These are phyloP conservation scores for Halichoerus grypus DNA, from an alignment of 2,113 vertebrate genomes.

Conservation along the genomic window DNA sequence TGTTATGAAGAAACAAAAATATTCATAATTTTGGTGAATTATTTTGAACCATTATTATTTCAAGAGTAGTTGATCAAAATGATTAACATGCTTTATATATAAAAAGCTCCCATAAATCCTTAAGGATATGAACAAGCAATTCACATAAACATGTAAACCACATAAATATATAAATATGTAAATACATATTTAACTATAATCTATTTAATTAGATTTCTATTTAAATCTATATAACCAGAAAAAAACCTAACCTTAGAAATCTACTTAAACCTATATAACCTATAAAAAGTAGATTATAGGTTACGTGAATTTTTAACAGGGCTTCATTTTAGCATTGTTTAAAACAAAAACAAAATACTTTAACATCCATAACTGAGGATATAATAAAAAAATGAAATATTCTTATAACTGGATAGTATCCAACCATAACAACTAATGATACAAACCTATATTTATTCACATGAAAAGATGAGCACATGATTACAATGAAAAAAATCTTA, in stretches of 20 bases:
- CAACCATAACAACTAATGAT: background rate
- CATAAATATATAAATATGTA: background rate
- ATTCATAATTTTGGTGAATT: background rate
- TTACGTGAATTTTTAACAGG: background rate
- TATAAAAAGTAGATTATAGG: background rate
- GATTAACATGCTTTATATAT: background rate
- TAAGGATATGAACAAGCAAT: background rate
- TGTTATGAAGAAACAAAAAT: background rate
- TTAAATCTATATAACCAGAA: background rate
- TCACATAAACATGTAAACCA: background rate
- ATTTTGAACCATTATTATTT: slow-evolving; percentile 20
- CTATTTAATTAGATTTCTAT: background rate
- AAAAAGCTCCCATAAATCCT: background rate
- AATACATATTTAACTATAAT: background rate
- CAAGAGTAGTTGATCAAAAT: background rate
- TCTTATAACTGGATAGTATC: background rate
- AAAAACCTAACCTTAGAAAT: background rate
- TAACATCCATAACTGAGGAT: background rate
- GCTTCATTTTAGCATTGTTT: background rate
- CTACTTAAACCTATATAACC: background rate
- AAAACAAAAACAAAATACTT: slow-evolving; percentile 13
- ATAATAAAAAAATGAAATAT: background rate
- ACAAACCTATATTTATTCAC: background rate
- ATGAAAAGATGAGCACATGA: background rate
- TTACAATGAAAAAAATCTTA: background rate